Percentiles rank a stretch among this genome's conserved stretches.
Conservation (phyloP, 2,113 vertebrate genomes). For the Baryphthengus martii region DNA sequence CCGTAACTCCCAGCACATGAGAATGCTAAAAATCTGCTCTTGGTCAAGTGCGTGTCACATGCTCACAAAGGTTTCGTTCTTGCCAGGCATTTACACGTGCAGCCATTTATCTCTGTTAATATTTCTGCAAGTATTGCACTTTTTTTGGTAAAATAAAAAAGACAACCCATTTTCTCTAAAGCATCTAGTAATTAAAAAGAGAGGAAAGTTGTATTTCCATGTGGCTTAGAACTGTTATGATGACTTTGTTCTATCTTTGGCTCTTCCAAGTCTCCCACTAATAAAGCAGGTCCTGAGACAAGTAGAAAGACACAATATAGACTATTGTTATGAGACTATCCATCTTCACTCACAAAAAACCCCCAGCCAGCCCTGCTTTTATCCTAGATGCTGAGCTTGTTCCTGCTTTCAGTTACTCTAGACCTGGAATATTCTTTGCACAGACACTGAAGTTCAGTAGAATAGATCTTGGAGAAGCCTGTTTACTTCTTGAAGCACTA, state of each 20-base stretch:
- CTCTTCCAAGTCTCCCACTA: background rate
- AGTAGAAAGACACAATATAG: background rate
- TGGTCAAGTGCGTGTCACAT: background rate
- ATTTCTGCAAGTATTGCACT: background rate
- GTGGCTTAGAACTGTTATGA: background rate
- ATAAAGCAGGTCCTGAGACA: background rate
- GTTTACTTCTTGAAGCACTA: background rate
- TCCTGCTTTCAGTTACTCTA: background rate
- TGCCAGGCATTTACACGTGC: background rate
- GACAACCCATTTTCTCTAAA: background rate
- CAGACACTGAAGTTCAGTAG: background rate
- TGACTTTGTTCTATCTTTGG: background rate
- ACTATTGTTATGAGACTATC: background rate
- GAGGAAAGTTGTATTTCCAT: background rate
- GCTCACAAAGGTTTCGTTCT: rapidly evolving
- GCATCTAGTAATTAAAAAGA: background rate
- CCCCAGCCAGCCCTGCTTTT: background rate
- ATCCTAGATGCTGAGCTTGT: background rate
- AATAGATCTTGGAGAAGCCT: background rate
- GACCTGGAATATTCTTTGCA: background rate
- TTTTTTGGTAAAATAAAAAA: background rate
- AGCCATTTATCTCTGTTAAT: background rate
- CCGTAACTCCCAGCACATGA: background rate
- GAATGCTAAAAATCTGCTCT: background rate
- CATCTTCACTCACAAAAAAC: background rate